Conservation (phyloP, 1,140 invertebrate species). For the Neodiprion virginianus region DNA sequence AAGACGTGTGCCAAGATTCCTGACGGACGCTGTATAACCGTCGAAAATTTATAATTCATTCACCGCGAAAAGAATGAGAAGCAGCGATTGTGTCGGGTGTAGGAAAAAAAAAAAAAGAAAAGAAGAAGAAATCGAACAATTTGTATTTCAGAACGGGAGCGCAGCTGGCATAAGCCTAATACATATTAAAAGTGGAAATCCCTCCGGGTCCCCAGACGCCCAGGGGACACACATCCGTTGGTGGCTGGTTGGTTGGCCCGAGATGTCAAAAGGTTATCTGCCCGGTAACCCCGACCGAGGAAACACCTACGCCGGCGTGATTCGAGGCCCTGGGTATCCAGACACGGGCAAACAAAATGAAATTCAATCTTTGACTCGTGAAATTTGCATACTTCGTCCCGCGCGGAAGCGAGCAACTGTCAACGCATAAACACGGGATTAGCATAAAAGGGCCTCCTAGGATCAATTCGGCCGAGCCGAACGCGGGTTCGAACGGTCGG, state of each 20-base stretch:
- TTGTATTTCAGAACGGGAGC: neutral
- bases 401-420: conserved; percentile 53
- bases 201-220: conserved; percentile 3
- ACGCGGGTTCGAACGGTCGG: neutral
- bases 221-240: conserved; percentile 28
- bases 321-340: conserved; percentile 13
- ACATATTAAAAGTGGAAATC: conserved; percentile 54
- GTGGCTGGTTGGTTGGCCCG: conserved; percentile 11
- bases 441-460: conserved; percentile 48
- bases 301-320: neutral
- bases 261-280: conserved; percentile 15
- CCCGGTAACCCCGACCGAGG: neutral
- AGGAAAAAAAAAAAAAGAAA: too few relatives aligned
- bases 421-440: conserved; percentile 56
- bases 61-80: too few relatives aligned
- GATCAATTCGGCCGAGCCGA: neutral
- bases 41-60: too few relatives aligned
- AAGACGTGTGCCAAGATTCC: too few relatives aligned
- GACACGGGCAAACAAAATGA: conserved; percentile 42
- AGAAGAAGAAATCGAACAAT: neutral
- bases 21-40: too few relatives aligned
- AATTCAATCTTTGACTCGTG: conserved; percentile 56
- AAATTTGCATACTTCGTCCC: conserved; percentile 53
- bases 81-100: conserved; percentile 22
- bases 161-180: conserved; percentile 38